Percentiles rank a stretch among this genome's conserved stretches.
Evolutionary conservation across 1,140 invertebrate genomes (phyloP).

Genomic region (Zophobas atratus): DNA sequence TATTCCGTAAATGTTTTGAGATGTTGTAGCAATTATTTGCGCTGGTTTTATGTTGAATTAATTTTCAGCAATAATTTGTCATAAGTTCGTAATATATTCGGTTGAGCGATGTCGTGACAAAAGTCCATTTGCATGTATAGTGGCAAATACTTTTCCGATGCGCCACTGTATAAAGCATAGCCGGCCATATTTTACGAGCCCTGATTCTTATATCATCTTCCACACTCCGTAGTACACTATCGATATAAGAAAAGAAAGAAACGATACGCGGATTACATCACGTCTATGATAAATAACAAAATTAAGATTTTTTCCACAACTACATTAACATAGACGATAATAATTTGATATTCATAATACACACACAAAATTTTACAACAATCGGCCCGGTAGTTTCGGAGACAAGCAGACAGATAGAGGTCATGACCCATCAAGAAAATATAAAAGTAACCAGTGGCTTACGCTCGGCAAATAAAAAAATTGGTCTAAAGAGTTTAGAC

Average conservation of each 20-base stretch:
- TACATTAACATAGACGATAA: too few relatives aligned
- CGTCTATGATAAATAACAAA: background rate
- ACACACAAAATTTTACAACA: too few relatives aligned
- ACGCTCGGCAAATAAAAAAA: too few relatives aligned
- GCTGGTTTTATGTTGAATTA: conserved; percentile 42
- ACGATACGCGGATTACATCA: background rate
- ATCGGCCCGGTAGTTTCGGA: too few relatives aligned
- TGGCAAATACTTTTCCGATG: conserved; percentile 48
- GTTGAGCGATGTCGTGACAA: conserved; percentile 45
- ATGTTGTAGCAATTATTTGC: conserved; percentile 32
- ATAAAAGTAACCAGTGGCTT: too few relatives aligned
- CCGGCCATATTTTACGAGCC: conserved; percentile 38
- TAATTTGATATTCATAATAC: too few relatives aligned
- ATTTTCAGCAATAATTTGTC: conserved; percentile 48
- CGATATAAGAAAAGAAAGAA: conserved; percentile 18
- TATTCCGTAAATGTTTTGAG: conserved; percentile 11
- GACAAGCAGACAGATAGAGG: too few relatives aligned
- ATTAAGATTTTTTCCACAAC: too few relatives aligned
- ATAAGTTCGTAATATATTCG: conserved; percentile 41
- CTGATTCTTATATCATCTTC: conserved; percentile 42
- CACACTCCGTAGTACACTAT: conserved; percentile 18
- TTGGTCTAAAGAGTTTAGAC: too few relatives aligned
- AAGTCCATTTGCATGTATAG: conserved; percentile 49
- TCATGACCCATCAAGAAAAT: too few relatives aligned
- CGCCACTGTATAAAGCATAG: conserved; percentile 48